These are phyloP conservation scores for Charaxes varanes DNA, from an alignment of 1,140 invertebrate species.

Conservation along the genomic window DNA sequence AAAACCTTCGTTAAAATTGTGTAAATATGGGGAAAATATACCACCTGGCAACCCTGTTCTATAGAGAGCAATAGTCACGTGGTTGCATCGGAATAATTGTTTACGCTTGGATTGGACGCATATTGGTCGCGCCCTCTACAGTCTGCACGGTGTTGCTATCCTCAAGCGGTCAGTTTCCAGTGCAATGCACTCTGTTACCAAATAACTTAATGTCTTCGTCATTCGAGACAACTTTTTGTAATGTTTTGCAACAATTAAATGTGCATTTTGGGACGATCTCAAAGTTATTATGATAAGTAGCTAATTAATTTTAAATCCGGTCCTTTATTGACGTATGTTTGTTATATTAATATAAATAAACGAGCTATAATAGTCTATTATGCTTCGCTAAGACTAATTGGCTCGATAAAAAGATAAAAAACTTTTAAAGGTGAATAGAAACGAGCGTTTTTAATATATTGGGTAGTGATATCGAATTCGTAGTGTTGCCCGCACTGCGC, in stretches of 20 bases:
- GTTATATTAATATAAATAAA: slow-evolving; percentile 32
- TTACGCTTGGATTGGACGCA: slow-evolving; percentile 39
- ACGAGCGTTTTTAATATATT: no score
- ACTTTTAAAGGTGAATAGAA: no score
- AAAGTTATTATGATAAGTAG: slow-evolving; percentile 56
- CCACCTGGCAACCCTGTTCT: slow-evolving; percentile 3
- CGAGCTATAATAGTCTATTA: slow-evolving; percentile 31
- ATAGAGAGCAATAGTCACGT: slow-evolving; percentile 36
- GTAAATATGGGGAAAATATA: neutral
- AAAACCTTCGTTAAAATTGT: no score
- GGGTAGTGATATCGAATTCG: no score
- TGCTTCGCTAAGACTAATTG: slow-evolving; percentile 33
- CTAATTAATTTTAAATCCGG: slow-evolving; percentile 59
- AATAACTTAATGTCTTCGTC: slow-evolving; percentile 57
- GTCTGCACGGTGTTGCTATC: slow-evolving; percentile 43
- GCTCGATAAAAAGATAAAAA: slow-evolving; percentile 5
- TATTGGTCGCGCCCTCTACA: slow-evolving; percentile 35
- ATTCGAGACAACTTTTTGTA: slow-evolving; percentile 43
- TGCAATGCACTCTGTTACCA: slow-evolving; percentile 59
- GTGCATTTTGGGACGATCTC: slow-evolving; percentile 39
- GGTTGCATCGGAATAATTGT: slow-evolving; percentile 44
- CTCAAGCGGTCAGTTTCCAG: slow-evolving; percentile 52
- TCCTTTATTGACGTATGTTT: slow-evolving; percentile 40
- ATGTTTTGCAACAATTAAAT: slow-evolving; percentile 56
- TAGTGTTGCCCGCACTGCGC: no score